Evolutionary conservation across 92 coral and sea anemone genomes (phyloP), one percentile per base, ranked within the genome.

Genomic region (Parazoanthus atlanticus): DNA sequence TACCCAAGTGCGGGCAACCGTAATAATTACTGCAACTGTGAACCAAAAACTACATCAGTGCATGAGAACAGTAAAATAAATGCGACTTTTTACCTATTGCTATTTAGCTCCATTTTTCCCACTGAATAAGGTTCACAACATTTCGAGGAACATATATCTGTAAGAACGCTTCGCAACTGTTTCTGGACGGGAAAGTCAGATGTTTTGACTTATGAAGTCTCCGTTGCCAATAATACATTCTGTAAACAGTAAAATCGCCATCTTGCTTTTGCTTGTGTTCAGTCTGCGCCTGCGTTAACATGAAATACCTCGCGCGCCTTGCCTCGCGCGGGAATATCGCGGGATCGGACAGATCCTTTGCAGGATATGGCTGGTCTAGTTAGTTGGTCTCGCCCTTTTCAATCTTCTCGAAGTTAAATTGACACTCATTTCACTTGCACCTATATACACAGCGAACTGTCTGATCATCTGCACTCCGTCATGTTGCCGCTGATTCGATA

Each of bases 211-310:
- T 52, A 52, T 52, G 58, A 52, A 52, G 58, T 52, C 21, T 52
- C 58, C 58, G 58, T 71, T 28, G 32, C 17, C 38, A n/a, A 25
- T 25, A 71, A 28, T 28, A 71, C 16, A 6, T 32, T 32, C 17
- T 71, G 19, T 71, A 29, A 71, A 71, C 75, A 32, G 75, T 0
- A 28, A n/a, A 71, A 71, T 11, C 75, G 33, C 33, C 75, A n/a
- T 15, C 75, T 52, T 52, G 58, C 12, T 52, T 52, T 12, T 0
- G 58, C 75, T 28, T 29, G 36, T 28, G 31, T 69, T 16, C 30
- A 71, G 17, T 71, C 33, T 71, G 31, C 75, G 75, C 75, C 30
- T 71, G 75, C 75, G 75, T 71, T 52, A 4, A 71, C 33, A 71
- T 71, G 75, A 71, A 23, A 71, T 2, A n/a, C 75, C 17, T 12